A percentile compares a stretch with the other conserved stretches of the same genome.
Evolutionary conservation across 2,888 invertebrate genomes (phyloP).

Genomic region (Therioaphis trifolii): DNA sequence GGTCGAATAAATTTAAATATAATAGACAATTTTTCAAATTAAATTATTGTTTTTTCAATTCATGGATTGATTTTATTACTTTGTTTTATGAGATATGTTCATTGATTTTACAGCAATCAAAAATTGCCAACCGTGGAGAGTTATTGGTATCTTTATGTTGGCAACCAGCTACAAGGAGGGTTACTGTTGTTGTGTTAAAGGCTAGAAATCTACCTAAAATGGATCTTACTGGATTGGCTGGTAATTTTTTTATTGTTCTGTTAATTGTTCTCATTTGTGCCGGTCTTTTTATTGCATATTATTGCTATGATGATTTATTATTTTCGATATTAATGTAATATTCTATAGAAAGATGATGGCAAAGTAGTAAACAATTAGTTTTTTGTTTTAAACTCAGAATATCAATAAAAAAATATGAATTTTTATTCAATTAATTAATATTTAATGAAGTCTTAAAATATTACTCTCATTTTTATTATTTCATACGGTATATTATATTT

Average conservation of each 20-base stretch:
- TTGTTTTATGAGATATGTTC: slow-evolving; percentile 41
- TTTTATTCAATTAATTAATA: no score
- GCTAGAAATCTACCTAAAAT: slow-evolving; percentile 97
- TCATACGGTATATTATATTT: not conserved
- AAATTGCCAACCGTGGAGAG: slow-evolving; percentile 85
- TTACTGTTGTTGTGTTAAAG: slow-evolving; percentile 96
- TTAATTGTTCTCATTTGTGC: not conserved
- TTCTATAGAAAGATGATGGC: not conserved
- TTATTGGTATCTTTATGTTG: slow-evolving; percentile 95
- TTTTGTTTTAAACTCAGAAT: not conserved
- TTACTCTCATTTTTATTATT: not conserved
- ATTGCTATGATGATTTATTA: not conserved
- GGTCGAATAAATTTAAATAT: no score
- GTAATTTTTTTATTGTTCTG: slow-evolving; percentile 67
- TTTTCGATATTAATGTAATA: not conserved
- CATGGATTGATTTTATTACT: not conserved
- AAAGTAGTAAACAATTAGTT: not conserved
- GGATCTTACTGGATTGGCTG: slow-evolving; percentile 95
- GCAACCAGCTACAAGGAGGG: slow-evolving; percentile 95
- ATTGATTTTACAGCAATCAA: slow-evolving; percentile 77
- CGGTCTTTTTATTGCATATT: not conserved
- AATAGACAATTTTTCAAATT: no score
- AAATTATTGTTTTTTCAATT: not conserved
- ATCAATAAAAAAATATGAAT: not conserved
- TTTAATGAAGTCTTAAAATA: not conserved